Evolutionary conservation across 1,140 invertebrate genomes (phyloP).

Genomic region (Pseudachorutes palmiensis): DNA sequence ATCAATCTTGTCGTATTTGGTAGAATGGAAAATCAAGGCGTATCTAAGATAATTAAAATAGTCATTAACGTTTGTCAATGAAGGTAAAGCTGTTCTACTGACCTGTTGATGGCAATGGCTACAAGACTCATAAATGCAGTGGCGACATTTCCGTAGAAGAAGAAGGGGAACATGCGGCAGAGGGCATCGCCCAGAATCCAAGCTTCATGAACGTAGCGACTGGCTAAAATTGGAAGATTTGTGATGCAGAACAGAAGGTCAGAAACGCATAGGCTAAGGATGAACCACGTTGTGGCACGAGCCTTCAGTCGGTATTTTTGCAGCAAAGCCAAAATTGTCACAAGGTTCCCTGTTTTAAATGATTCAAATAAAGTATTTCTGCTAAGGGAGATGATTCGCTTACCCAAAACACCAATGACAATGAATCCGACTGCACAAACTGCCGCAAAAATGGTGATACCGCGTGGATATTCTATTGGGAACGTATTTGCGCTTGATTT

Average conservation of each 20-base stretch:
- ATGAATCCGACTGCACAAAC: conserved; percentile 68
- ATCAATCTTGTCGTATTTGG: conserved; percentile 65
- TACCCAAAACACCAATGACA: conserved; percentile 65
- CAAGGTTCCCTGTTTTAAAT: conserved; percentile 70
- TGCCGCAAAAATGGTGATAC: conserved; percentile 64
- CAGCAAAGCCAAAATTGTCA: conserved; percentile 66
- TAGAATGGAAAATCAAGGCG: conserved; percentile 67
- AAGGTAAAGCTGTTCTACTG: no score
- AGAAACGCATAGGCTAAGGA: conserved; percentile 72
- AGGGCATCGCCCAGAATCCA: conserved; percentile 71
- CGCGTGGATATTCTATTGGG: no score
- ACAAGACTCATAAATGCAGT: conserved; percentile 80
- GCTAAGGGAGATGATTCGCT: no score
- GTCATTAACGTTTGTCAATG: no score
- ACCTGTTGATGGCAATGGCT: conserved; percentile 81
- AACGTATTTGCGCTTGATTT: no score
- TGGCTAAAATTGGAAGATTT: conserved; percentile 73
- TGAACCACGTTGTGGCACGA: conserved; percentile 78
- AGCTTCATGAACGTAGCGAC: conserved; percentile 51
- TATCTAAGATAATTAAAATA: conserved; percentile 54
- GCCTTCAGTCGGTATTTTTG: conserved; percentile 64
- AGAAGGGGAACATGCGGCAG: conserved; percentile 75
- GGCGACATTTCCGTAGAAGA: conserved; percentile 82
- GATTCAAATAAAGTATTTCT: no score
- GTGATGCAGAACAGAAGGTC: conserved; percentile 76